Evolutionary conservation across 2,888 invertebrate species (phyloP).

Genomic region (Argyresthia albistria): DNA sequence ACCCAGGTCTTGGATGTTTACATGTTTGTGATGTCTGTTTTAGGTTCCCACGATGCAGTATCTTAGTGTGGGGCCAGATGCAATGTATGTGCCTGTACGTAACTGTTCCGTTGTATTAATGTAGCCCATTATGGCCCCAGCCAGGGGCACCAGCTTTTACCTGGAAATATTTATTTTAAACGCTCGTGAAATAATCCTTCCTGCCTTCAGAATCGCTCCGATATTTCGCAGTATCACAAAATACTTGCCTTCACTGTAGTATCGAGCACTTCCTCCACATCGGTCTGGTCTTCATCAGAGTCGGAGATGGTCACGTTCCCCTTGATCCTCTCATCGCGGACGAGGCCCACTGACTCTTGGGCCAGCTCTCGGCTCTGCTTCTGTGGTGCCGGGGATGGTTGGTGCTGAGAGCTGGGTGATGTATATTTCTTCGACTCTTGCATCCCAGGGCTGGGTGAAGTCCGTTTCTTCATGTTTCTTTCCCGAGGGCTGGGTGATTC

Average conservation of each 20-base stretch:
- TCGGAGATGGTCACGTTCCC: slow-evolving; percentile 11
- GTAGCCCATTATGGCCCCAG: too few relatives aligned
- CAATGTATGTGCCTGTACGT: too few relatives aligned
- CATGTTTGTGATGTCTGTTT: too few relatives aligned
- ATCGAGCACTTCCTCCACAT: slow-evolving; percentile 4
- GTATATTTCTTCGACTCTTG: slow-evolving; percentile 17
- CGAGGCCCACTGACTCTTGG: slow-evolving; percentile 14
- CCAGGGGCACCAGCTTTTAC: too few relatives aligned
- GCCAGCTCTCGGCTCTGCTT: neutral
- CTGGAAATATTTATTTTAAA: too few relatives aligned
- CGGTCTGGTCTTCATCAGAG: slow-evolving; percentile 5
- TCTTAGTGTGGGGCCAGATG: too few relatives aligned
- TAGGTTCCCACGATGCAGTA: too few relatives aligned
- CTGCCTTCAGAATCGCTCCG: too few relatives aligned
- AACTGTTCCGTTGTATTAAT: too few relatives aligned
- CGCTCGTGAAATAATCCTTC: too few relatives aligned
- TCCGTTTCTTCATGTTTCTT: neutral
- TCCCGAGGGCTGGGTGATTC: neutral
- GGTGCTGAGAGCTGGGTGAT: neutral
- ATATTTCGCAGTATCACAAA: too few relatives aligned
- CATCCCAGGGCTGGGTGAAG: neutral
- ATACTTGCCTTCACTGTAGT: neutral
- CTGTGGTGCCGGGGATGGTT: neutral
- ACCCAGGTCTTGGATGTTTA: too few relatives aligned
- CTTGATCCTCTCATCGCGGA: slow-evolving; percentile 23